Base-by-base conservation (phyloP, 2,888 invertebrate genomes). In the Harpalus rubripes region DNA sequence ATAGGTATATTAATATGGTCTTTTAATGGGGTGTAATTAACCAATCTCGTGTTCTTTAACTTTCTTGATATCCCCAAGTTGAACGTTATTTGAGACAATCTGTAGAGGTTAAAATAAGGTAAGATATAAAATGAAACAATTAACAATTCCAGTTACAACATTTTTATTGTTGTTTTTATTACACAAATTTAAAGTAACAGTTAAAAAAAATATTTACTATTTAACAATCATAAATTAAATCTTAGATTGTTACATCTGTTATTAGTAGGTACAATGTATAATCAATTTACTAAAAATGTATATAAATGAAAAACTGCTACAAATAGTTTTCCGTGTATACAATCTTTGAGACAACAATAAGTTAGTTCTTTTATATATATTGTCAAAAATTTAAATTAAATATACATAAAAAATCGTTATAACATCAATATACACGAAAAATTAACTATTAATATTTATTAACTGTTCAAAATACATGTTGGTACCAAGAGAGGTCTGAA, bases 371-470 rank as follows among this genome's bases (percentile, higher is more conserved):
- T 74, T 5, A 32, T 72, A 12, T 80, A 61, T 79, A 79, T 79
- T 32, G 80, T 78, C 74, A 78, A 78, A 22, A 80, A 8, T 44
- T 84, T 78, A 84, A 78, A 56, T 78, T 78, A 84, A 83, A 78
- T 76, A 78, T 78, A 84, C 84, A 84, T 84, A 76, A 22, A 83
- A 83, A 84, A 84, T 63, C 22, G 63, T 22, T 61, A 80, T 80
- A 84, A 78, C 63, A 56, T 78, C 22, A 78, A 84, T 84, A 63
- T 84, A 84, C 84, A 84, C 78, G 78, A 74, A 78, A 76, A 76
- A 83, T 74, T 84, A 74, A 83, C 61, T 83, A 83, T 83, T 74
- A 84, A 63, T 78, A 78, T 84, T 84, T 84, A 84, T 84, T 84
- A 84, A 84, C 84, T 84, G 84, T 76, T 84, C 78, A 78, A 84